Base-by-base conservation (phyloP, 2,797 vertebrate species). In the Sebastes vulpes region DNA sequence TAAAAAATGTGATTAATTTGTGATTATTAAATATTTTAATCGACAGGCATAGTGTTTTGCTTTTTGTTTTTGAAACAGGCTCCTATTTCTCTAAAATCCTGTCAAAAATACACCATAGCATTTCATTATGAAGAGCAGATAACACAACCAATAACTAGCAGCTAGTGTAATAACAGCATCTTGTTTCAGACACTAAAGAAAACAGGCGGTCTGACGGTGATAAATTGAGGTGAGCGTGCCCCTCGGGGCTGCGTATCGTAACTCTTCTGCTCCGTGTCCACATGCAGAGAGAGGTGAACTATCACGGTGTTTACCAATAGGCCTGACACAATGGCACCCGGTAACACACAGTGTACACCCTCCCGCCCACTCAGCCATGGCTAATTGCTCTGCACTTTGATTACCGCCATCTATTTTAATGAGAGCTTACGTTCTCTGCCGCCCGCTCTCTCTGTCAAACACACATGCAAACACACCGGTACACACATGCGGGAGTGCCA, bases 341-440 rank as follows among this genome's bases (percentile, higher is more conserved):
- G 65, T 68, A 77, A 72, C 80, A 78, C 87, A 73, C 80, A 3
- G 71, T 38, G 64, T 74, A 81, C 83, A 82, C 83, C 86, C 86
- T 83, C 81, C 14, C 77, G 18, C 92, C 92, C 79, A 87, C 89
- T 91, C 92, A 94, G 89, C 89, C 85, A 6, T 67, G 82, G 91
- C 87, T 96, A 96, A 96, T 96, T 95, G 94, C 94, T 88, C 87
- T 84, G 81, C 92, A 92, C 92, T 95, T 94, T 96, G 94, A 96
- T 96, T 95, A 95, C 89, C 18, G 65, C 89, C 94, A 95, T 95
- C 90, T 95, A 92, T 95, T 96, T 96, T 96, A 96, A 96, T 95
- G 95, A 96, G 95, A 88, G 90, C 90, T 86, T 83, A 89, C 72
- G 20, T 68, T 87, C 90, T 84, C 79, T 79, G 60, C 83, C 75